phyloP scores from a whole-genome alignment of 2,888 invertebrate species.

The Linnaemya vulpina region DNA sequence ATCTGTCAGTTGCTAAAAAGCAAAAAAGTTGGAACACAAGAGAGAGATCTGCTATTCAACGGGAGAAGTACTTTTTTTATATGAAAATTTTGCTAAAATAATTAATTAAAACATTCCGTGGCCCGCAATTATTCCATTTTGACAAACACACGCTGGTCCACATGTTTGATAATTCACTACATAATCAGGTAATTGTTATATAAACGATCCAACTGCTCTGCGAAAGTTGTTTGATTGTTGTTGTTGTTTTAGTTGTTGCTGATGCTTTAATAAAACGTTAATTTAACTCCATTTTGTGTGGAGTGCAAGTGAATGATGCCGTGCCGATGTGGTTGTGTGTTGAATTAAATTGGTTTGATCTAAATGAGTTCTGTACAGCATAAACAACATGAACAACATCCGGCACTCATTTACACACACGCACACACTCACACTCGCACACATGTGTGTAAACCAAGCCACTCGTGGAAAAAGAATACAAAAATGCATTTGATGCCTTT shows the following conservation, averaged over 20 bases:
- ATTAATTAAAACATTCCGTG: no score
- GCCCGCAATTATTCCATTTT: background rate
- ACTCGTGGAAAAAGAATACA: background rate
- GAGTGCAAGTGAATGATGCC: slow-evolving; percentile 18
- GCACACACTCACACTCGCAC: background rate
- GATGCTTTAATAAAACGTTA: slow-evolving; percentile 18
- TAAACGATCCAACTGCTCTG: slow-evolving; percentile 32
- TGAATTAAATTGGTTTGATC: slow-evolving; percentile 53
- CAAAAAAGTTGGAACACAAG: no score
- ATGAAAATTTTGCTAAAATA: no score
- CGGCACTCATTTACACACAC: slow-evolving; percentile 55
- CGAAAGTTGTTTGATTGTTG: slow-evolving; percentile 11
- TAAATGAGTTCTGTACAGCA: slow-evolving; percentile 63
- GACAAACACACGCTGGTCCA: background rate
- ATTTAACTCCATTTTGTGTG: slow-evolving; percentile 41
- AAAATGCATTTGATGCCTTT: slow-evolving; percentile 54
- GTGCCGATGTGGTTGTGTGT: slow-evolving; percentile 25
- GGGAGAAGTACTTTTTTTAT: no score
- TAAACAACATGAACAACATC: slow-evolving; percentile 66
- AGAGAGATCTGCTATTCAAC: no score
- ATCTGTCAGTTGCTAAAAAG: no score
- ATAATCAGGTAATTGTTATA: slow-evolving; percentile 41
- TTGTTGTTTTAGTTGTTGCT: slow-evolving; percentile 16
- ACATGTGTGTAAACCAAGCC: background rate
- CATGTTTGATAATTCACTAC: slow-evolving; percentile 16